Percentiles rank a stretch among this genome's conserved stretches.
Conservation (phyloP, 2,888 invertebrate species). For the Tethea ocularis region DNA sequence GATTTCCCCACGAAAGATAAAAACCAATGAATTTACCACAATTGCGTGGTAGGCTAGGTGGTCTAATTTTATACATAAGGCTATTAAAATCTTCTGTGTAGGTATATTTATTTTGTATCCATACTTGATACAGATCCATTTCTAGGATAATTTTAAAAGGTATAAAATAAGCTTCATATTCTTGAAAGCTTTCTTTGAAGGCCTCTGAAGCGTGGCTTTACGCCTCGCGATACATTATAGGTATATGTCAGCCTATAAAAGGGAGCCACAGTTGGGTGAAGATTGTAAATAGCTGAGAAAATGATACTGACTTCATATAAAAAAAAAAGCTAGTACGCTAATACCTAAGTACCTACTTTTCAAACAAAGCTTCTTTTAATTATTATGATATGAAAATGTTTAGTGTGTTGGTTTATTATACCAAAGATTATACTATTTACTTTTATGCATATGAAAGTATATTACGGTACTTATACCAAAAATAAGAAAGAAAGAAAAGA, state of each 20-base stretch:
- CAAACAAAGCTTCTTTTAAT: no score
- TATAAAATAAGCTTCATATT: conserved; percentile 11
- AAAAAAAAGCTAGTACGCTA: background rate
- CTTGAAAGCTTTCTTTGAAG: conserved; percentile 24
- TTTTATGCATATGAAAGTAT: no score
- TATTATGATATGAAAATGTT: no score
- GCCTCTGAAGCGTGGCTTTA: conserved; percentile 19
- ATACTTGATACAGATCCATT: background rate
- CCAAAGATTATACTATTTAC: no score
- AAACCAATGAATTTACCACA: no score
- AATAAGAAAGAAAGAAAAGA: no score
- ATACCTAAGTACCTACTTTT: no score
- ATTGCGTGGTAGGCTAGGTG: no score
- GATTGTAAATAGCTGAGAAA: background rate
- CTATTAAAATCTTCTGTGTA: background rate
- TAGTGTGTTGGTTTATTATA: no score
- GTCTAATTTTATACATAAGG: no score
- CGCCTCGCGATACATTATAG: conserved; percentile 16
- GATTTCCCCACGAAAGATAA: no score
- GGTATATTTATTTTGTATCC: background rate
- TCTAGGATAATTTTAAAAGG: conserved; percentile 1
- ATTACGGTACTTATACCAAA: no score
- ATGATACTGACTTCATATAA: background rate
- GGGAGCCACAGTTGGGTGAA: background rate
- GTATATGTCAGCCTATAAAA: background rate